Conservation (phyloP, 1,140 invertebrate species). For the Frieseomelitta varia region DNA sequence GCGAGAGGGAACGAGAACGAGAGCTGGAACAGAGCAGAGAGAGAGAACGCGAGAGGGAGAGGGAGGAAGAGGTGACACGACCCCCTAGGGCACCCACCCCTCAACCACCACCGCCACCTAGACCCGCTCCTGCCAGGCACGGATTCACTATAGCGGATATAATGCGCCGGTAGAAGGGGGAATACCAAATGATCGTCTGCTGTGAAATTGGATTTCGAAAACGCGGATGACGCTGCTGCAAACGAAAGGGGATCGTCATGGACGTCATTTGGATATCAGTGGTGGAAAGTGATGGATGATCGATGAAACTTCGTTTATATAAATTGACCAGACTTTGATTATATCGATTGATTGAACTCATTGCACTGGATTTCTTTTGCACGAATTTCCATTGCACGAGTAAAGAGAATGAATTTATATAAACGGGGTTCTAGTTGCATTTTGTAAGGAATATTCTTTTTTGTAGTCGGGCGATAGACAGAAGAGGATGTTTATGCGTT, state of each 20-base stretch:
- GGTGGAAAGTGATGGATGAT: background rate
- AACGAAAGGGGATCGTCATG: background rate
- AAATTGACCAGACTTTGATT: too few species aligned
- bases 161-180: constrained; percentile 77
- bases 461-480: background rate
- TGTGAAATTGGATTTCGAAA: background rate
- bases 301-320: too few species aligned
- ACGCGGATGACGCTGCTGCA: too few species aligned
- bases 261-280: background rate
- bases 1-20: constrained; percentile 75
- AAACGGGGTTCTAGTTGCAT: too few species aligned
- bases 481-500: background rate
- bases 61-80: constrained; percentile 72
- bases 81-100: constrained; percentile 76
- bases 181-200: constrained; percentile 42
- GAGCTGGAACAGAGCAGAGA: constrained; percentile 69
- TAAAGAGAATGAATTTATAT: too few species aligned
- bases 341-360: too few species aligned
- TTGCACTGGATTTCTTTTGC: too few species aligned
- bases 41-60: constrained; percentile 69
- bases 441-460: background rate
- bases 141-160: constrained; percentile 82
- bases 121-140: constrained; percentile 76
- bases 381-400: too few species aligned
- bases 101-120: constrained; percentile 80